These are phyloP conservation scores for Neoniphon sammara DNA, from an alignment of 2,797 vertebrate species.

Conservation along the genomic window DNA sequence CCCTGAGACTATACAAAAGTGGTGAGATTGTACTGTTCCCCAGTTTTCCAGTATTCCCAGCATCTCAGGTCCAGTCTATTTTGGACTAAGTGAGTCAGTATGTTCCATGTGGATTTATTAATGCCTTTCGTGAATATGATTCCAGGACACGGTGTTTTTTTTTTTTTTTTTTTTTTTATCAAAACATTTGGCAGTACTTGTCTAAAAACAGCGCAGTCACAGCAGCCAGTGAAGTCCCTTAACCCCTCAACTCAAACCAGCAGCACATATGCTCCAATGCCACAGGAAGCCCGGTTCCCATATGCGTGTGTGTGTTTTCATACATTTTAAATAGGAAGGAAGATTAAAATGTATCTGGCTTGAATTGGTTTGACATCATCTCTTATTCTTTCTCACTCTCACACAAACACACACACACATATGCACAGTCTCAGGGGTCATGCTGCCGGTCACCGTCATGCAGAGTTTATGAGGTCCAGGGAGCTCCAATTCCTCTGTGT, in stretches of 20 bases:
- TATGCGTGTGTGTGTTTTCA: constrained; percentile 8
- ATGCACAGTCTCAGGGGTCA: constrained; percentile 37
- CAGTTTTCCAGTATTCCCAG: constrained; percentile 37
- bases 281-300: constrained; percentile 38
- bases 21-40: constrained; percentile 26
- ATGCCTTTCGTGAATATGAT: constrained; percentile 2
- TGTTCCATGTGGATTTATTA: constrained; percentile 44
- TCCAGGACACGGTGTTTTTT: constrained; percentile 11
- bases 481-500: constrained; percentile 53
- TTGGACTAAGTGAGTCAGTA: constrained; percentile 35
- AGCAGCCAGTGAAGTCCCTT: constrained; percentile 17
- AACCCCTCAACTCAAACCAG: constrained; percentile 29
- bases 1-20: constrained; percentile 39
- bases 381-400: constrained; percentile 2
- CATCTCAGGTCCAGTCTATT: constrained; percentile 29
- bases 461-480: constrained; percentile 69
- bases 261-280: constrained; percentile 22
- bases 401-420: constrained; percentile 18
- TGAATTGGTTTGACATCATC: constrained; percentile 28
- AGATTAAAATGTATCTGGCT: constrained; percentile 29
- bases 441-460: constrained; percentile 49
- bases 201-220: constrained; percentile 8
- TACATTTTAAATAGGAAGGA: constrained; percentile 37
- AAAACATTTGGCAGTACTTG: constrained; percentile 34
- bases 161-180: constrained; percentile 16